Evolutionary conservation across 2,797 vertebrate genomes (phyloP).

Genomic region (Perodicticus potto): DNA sequence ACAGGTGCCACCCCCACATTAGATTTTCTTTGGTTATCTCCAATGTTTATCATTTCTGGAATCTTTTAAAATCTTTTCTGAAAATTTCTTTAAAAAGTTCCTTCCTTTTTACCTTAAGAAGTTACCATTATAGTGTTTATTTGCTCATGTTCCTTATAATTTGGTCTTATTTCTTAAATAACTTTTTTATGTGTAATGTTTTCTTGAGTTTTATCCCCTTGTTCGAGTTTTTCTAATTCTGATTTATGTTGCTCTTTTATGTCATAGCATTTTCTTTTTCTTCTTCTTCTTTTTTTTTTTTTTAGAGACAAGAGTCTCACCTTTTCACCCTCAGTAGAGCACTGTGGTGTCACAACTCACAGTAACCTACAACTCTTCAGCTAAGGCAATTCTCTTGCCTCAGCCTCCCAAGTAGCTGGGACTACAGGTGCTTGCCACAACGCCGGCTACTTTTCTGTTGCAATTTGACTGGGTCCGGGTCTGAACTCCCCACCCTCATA

Average conservation of each 20-base stretch:
- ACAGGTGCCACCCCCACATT: too few relatives aligned
- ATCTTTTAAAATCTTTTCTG: background rate
- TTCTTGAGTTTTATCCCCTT: background rate
- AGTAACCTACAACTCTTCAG: too few relatives aligned
- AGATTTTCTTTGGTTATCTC: background rate
- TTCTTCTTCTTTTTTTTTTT: too few relatives aligned
- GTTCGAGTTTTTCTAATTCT: slow-evolving; percentile 30
- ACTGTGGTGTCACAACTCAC: too few relatives aligned
- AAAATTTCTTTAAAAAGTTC: background rate
- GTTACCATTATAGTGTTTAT: background rate
- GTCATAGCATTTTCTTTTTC: background rate
- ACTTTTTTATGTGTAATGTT: background rate
- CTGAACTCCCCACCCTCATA: too few relatives aligned
- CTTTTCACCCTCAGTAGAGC: too few relatives aligned
- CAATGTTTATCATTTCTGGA: background rate
- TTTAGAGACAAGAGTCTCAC: too few relatives aligned
- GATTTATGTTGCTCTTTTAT: background rate
- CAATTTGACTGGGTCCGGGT: too few relatives aligned
- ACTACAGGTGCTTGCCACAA: too few relatives aligned
- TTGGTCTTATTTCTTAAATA: slow-evolving; percentile 53
- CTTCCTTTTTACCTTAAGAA: background rate
- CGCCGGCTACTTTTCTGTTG: too few relatives aligned
- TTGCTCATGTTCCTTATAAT: slow-evolving; percentile 16
- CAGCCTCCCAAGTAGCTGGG: too few relatives aligned
- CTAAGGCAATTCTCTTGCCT: too few relatives aligned